phyloP scores from a whole-genome alignment of 2,113 vertebrate species.

The Antechinus stuartii region DNA sequence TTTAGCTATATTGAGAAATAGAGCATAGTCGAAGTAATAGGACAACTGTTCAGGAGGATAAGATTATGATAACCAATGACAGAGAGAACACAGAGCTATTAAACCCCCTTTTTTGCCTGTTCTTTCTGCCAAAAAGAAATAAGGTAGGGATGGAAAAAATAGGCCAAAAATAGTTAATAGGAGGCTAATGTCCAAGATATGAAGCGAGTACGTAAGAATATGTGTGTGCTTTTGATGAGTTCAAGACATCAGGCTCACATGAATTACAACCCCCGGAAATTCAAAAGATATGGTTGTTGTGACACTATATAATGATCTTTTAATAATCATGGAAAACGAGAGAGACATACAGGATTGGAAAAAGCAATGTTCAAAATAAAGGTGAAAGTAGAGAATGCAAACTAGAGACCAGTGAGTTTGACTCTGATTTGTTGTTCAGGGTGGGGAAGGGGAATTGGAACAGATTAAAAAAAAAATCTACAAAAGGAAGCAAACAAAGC shows the following conservation, averaged over 20 bases:
- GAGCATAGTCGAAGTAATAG: not conserved
- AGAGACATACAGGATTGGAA: not conserved
- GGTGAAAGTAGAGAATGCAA: not conserved
- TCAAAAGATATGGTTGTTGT: not conserved
- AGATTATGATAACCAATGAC: conserved; percentile 3
- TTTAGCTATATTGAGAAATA: not conserved
- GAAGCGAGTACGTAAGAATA: not conserved
- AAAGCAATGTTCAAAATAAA: not conserved
- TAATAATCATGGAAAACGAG: not conserved
- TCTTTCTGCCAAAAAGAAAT: not conserved
- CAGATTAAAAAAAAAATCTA: not conserved
- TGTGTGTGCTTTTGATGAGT: not conserved
- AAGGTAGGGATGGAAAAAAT: not conserved
- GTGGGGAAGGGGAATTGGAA: not conserved
- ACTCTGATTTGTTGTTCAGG: not conserved
- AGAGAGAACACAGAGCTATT: not conserved
- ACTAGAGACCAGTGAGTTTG: not conserved
- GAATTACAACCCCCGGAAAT: not conserved
- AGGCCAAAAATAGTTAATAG: not conserved
- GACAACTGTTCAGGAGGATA: conserved; percentile 1
- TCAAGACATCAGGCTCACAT: not conserved
- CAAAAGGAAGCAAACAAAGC: not conserved
- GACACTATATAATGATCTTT: not conserved
- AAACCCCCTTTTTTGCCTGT: not conserved
- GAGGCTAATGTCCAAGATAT: not conserved